Evolutionary conservation across 2,797 vertebrate species (phyloP).

Genomic region (Siniperca scherzeri): DNA sequence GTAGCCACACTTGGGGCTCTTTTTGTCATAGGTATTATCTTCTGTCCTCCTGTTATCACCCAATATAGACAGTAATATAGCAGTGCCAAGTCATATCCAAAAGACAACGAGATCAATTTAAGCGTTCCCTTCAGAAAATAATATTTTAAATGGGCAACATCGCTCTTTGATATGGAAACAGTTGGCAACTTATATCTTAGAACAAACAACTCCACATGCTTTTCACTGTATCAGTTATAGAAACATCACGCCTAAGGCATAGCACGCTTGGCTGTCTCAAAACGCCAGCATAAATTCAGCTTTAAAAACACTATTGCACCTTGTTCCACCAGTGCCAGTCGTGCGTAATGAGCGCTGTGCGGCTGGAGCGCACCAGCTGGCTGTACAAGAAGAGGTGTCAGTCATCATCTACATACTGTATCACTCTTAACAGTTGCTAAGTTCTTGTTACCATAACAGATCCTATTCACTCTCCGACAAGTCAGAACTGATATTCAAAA

Average conservation of each 20-base stretch:
- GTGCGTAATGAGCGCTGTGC: constrained; percentile 65
- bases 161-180: constrained; percentile 3
- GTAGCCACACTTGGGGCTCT: neutral
- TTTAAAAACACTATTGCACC: constrained; percentile 4
- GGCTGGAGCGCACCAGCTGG: constrained; percentile 59
- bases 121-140: neutral
- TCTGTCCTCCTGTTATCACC: neutral
- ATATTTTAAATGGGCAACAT: neutral
- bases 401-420: constrained; percentile 16
- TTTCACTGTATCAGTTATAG: neutral
- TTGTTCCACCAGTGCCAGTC: constrained; percentile 45
- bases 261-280: neutral
- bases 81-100: neutral
- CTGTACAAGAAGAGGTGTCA: constrained; percentile 36
- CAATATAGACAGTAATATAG: neutral
- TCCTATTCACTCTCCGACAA: constrained; percentile 47
- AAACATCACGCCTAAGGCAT: neutral
- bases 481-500: constrained; percentile 27
- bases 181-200: neutral
- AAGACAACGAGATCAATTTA: neutral
- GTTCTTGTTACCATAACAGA: constrained; percentile 40
- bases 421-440: constrained; percentile 31
- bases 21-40: too few relatives aligned
- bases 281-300: constrained; percentile 5
- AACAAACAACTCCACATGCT: neutral